These are phyloP conservation scores for Cerceris rybyensis DNA, from an alignment of 2,888 invertebrate genomes.

Conservation along the genomic window DNA sequence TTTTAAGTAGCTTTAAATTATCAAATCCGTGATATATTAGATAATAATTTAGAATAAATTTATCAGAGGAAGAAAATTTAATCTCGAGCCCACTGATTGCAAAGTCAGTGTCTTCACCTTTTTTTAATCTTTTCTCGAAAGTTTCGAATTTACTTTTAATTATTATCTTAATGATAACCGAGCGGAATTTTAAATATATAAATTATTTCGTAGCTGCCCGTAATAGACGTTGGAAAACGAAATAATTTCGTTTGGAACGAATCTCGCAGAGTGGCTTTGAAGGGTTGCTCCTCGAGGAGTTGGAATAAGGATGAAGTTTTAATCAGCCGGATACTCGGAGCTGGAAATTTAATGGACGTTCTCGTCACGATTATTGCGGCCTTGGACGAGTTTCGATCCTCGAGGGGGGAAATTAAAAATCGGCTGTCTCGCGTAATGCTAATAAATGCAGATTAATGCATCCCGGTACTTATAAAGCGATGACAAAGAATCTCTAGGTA, in stretches of 20 bases:
- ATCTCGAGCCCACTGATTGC: too few species aligned
- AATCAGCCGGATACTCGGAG: constrained; percentile 34
- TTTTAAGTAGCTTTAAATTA: too few species aligned
- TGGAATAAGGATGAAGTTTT: constrained; percentile 23
- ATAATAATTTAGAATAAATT: too few species aligned
- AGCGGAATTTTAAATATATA: too few species aligned
- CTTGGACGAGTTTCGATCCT: constrained; percentile 15
- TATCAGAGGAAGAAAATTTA: too few species aligned
- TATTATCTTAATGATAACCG: too few species aligned
- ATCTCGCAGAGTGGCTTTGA: neutral
- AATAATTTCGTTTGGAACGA: constrained; percentile 14
- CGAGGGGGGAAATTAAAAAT: constrained; percentile 14
- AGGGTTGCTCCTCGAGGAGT: constrained; percentile 16
- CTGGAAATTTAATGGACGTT: constrained; percentile 39
- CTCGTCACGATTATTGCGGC: constrained; percentile 40
- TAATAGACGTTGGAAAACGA: neutral
- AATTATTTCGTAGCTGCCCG: too few species aligned
- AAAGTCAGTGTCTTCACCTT: too few species aligned
- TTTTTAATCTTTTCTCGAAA: too few species aligned
- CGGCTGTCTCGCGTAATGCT: neutral
- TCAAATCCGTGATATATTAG: too few species aligned
- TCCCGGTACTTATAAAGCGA: neutral
- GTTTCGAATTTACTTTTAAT: too few species aligned
- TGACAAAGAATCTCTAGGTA: neutral
- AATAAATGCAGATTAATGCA: constrained; percentile 8